Evolutionary conservation across 2,888 invertebrate species (phyloP).

Genomic region (Phengaris alcon): DNA sequence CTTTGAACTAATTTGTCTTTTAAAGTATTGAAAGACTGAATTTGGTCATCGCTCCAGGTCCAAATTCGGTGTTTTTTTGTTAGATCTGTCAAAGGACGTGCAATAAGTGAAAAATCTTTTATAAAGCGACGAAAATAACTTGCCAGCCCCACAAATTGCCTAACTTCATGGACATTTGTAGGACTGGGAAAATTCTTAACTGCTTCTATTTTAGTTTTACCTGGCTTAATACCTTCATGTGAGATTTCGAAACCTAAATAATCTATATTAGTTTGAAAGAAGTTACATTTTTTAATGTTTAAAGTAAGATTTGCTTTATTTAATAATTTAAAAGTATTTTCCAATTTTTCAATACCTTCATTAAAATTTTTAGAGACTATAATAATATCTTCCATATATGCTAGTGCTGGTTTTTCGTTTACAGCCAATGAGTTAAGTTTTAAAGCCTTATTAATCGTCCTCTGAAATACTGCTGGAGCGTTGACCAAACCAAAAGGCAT

Average conservation of each 20-base stretch:
- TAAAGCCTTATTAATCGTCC: not conserved
- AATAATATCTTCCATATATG: not conserved
- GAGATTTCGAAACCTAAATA: constrained; percentile 42
- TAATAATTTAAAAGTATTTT: constrained; percentile 7
- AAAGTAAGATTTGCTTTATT: not conserved
- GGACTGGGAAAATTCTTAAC: too few relatives aligned
- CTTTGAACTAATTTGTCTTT: constrained; percentile 38
- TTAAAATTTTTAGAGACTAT: not conserved
- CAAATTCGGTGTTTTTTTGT: constrained; percentile 37
- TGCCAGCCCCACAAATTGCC: constrained; percentile 34
- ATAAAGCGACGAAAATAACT: constrained; percentile 36
- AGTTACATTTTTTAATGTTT: constrained; percentile 13
- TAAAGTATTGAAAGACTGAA: constrained; percentile 37
- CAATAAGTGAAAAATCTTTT: constrained; percentile 34
- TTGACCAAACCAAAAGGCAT: constrained; percentile 7
- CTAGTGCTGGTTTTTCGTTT: not conserved
- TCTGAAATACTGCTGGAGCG: constrained; percentile 1
- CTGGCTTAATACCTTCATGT: too few relatives aligned
- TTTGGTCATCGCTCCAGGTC: constrained; percentile 38
- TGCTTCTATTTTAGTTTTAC: too few relatives aligned
- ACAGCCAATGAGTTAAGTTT: not conserved
- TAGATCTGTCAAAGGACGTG: constrained; percentile 37
- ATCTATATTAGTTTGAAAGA: constrained; percentile 36
- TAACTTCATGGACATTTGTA: constrained; percentile 32
- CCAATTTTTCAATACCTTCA: not conserved